Evolutionary conservation across 2,888 invertebrate genomes (phyloP).

Genomic region (Pachydiplax longipennis): DNA sequence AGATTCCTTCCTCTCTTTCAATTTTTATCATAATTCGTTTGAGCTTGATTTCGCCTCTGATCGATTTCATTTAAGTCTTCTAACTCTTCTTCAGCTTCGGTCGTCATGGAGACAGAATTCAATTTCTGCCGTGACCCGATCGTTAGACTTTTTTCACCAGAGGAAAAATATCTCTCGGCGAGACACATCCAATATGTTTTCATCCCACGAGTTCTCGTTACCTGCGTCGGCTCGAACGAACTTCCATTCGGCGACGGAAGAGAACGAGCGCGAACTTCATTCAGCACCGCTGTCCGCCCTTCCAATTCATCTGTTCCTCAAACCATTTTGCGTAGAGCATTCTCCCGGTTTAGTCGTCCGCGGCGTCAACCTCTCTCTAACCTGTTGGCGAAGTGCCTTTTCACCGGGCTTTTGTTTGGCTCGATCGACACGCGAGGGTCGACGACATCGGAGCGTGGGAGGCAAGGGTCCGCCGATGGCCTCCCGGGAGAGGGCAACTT

Average conservation of each 20-base stretch:
- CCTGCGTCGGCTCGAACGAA: neutral
- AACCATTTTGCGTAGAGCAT: neutral
- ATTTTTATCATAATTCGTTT: no score
- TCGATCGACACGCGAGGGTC: neutral
- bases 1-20: no score
- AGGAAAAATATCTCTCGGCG: neutral
- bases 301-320: neutral
- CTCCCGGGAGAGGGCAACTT: conserved; percentile 42
- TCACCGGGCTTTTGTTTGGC: neutral
- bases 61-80: no score
- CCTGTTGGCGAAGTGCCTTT: neutral
- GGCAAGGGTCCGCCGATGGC: conserved; percentile 26
- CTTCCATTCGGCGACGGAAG: neutral
- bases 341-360: neutral
- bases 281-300: neutral
- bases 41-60: no score
- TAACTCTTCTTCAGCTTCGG: no score
- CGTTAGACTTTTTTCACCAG: neutral
- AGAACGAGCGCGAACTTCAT: neutral
- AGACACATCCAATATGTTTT: neutral
- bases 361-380: neutral
- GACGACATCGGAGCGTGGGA: neutral
- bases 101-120: no score
- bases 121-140: no score
- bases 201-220: neutral